phyloP scores from a whole-genome alignment of 2,113 vertebrate genomes.

The Panurus biarmicus region DNA sequence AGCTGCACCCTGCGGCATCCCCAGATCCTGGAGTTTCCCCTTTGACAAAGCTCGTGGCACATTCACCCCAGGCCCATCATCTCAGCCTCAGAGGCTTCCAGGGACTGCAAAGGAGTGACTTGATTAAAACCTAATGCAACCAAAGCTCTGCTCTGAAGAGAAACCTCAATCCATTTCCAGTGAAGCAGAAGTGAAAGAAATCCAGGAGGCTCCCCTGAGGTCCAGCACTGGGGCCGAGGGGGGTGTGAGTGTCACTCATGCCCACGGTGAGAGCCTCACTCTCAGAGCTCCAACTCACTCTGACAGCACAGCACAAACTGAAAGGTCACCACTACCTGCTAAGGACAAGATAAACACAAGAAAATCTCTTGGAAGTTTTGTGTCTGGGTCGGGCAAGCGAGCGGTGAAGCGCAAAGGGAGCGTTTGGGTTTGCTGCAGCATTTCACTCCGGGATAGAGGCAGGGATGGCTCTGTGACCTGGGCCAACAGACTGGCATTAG shows the following conservation, averaged over 20 bases:
- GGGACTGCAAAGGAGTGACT: conserved; percentile 58
- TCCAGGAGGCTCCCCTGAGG: conserved; percentile 60
- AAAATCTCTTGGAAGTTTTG: conserved; percentile 67
- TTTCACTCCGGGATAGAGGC: not conserved
- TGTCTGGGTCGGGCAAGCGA: conserved; percentile 16
- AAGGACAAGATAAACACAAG: conserved; percentile 69
- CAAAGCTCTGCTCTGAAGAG: conserved; percentile 65
- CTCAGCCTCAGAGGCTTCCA: conserved; percentile 28
- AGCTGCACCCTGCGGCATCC: conserved; percentile 27
- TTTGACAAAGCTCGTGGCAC: conserved; percentile 42
- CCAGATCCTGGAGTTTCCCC: not conserved
- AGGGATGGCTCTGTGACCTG: not conserved
- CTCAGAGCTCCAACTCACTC: conserved; percentile 71
- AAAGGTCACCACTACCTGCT: conserved; percentile 79
- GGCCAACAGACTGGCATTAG: not conserved
- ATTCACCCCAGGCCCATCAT: conserved; percentile 53
- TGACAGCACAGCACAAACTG: conserved; percentile 76
- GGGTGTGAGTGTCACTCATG: conserved; percentile 66
- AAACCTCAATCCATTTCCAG: conserved; percentile 62
- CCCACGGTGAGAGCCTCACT: conserved; percentile 70
- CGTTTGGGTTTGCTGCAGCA: not conserved
- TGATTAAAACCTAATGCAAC: conserved; percentile 69
- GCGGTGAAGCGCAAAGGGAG: not conserved
- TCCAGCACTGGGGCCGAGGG: conserved; percentile 10
- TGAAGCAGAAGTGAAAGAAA: conserved; percentile 70